Percentiles rank a stretch among this genome's conserved stretches.
Conservation (phyloP, 2,797 vertebrate species). For the Acrocephalus scirpaceus region DNA sequence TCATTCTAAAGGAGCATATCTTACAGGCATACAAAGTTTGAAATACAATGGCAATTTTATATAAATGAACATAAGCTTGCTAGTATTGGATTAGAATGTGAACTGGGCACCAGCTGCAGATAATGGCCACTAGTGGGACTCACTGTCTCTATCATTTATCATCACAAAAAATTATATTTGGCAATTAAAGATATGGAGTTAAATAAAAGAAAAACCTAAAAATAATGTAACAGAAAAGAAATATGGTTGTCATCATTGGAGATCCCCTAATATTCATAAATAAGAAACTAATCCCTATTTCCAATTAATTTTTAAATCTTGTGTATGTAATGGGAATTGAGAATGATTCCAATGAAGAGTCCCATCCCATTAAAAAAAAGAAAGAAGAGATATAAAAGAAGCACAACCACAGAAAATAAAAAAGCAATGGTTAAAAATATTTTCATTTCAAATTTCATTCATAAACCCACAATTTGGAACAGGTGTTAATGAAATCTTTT, state of each 20-base stretch:
- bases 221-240: not conserved
- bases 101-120: not conserved
- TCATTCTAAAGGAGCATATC: not conserved
- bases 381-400: not conserved
- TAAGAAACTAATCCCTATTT: not conserved
- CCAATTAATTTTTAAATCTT: not conserved
- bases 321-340: not conserved
- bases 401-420: not conserved
- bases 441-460: not conserved
- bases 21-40: not conserved
- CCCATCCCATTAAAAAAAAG: fast-evolving
- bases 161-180: not conserved
- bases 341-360: not conserved
- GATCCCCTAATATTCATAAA: not conserved
- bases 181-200: not conserved
- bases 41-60: not conserved
- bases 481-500: not conserved
- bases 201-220: not conserved
- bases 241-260: not conserved
- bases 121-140: not conserved
- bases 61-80: not conserved
- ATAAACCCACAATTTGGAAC: not conserved
- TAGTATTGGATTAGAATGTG: not conserved
- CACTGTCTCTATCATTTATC: not conserved
- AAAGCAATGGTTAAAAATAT: not conserved